These are phyloP conservation scores for Euura saliciscinereae DNA, from an alignment of 1,140 invertebrate genomes.

Conservation along the genomic window DNA sequence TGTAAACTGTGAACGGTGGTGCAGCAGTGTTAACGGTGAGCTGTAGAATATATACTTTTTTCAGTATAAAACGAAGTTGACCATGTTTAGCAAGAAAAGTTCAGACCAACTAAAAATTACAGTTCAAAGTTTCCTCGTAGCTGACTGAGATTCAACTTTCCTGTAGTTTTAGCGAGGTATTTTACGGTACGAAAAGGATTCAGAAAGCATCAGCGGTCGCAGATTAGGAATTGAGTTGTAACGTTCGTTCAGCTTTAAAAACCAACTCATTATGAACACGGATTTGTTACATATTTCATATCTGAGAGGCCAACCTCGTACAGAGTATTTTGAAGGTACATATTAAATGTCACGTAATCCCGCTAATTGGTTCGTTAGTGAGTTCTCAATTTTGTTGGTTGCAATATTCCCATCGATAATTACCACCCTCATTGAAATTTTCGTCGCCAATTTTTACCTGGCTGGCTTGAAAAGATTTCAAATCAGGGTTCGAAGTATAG, in stretches of 20 bases:
- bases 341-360: neutral
- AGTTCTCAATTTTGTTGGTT: neutral
- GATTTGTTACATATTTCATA: too few relatives aligned
- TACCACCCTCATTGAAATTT: too few relatives aligned
- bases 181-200: neutral
- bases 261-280: neutral
- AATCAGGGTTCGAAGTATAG: too few relatives aligned
- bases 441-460: too few relatives aligned
- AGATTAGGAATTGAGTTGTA: neutral
- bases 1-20: neutral
- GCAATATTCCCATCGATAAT: too few relatives aligned
- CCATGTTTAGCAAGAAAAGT: neutral
- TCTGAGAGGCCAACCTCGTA: too few relatives aligned
- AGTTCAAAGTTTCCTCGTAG: too few relatives aligned
- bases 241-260: neutral
- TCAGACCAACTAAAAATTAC: too few relatives aligned
- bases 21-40: neutral
- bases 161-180: too few relatives aligned
- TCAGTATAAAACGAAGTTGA: neutral
- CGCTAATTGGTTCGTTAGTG: neutral
- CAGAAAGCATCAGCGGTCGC: neutral
- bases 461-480: neutral
- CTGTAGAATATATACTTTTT: too few relatives aligned
- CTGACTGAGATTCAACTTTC: too few relatives aligned
- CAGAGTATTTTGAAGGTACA: too few relatives aligned